phyloP scores from a whole-genome alignment of 2,113 vertebrate species.

The Stegastes partitus region DNA sequence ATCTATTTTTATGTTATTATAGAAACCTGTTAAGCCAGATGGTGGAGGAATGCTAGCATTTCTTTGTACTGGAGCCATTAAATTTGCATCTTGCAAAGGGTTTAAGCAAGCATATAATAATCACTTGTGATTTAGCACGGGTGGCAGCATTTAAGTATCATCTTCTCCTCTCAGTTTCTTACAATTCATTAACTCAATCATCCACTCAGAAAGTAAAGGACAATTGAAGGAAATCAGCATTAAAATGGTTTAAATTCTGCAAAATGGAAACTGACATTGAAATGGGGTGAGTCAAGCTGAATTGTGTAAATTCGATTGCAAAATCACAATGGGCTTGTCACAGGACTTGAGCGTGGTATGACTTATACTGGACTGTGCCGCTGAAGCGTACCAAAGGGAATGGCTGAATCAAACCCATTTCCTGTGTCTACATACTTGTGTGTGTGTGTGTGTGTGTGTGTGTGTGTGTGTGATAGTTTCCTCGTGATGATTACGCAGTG shows the following conservation, averaged over 20 bases:
- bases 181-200: slow-evolving; percentile 7
- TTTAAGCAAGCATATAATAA: not conserved
- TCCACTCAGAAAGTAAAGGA: slow-evolving; percentile 13
- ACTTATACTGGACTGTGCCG: not conserved
- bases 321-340: not conserved
- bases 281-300: slow-evolving; percentile 11
- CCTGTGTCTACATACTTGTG: not conserved
- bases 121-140: slow-evolving; percentile 9
- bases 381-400: slow-evolving; percentile 10
- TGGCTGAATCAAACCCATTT: not conserved
- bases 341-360: not conserved
- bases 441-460: not conserved
- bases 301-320: slow-evolving; percentile 15
- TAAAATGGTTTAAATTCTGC: slow-evolving; percentile 7
- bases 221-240: not conserved
- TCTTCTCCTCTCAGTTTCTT: not conserved
- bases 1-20: not conserved
- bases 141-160: not conserved
- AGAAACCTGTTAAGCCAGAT: not conserved
- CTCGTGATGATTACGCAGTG: too few relatives aligned
- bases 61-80: not conserved
- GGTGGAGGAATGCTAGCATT: not conserved
- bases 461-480: not conserved
- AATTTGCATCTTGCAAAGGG: not conserved
- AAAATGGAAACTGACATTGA: slow-evolving; percentile 9